A percentile compares a stretch with the other conserved stretches of the same genome.
These are phyloP conservation scores for Bedellia somnulentella DNA, from an alignment of 2,888 invertebrate species.

Conservation along the genomic window DNA sequence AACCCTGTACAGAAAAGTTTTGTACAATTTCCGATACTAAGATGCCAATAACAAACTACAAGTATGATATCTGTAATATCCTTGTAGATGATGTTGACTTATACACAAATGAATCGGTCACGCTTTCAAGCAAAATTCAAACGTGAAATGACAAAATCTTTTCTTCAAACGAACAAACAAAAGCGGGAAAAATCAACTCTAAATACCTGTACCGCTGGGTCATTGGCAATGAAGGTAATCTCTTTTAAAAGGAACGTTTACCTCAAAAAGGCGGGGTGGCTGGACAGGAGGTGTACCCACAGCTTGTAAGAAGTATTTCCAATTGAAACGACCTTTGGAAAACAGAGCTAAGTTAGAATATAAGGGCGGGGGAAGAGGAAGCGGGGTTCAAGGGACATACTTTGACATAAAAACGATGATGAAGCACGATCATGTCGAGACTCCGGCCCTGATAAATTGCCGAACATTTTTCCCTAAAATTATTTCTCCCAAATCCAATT, in stretches of 20 bases:
- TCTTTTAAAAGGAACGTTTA: conserved; percentile 36
- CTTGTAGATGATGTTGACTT: no score
- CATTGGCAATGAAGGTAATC: conserved; percentile 46
- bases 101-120: no score
- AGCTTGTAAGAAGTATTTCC: conserved; percentile 40
- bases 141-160: no score
- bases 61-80: no score
- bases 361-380: not conserved
- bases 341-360: not conserved
- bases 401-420: conserved; percentile 49
- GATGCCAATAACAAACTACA: no score
- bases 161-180: no score
- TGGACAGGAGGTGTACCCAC: conserved; percentile 34
- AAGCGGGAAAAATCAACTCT: no score
- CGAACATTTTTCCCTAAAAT: conserved; percentile 43
- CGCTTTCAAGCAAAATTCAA: no score
- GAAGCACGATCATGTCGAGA: conserved; percentile 44
- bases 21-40: no score
- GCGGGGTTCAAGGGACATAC: conserved; percentile 22
- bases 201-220: no score
- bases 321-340: conserved; percentile 17
- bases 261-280: no score
- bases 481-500: conserved; percentile 43
- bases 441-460: conserved; percentile 44
- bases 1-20: no score